Evolutionary conservation across 2,888 invertebrate species (phyloP).

Genomic region (Patella ulyssiponensis): DNA sequence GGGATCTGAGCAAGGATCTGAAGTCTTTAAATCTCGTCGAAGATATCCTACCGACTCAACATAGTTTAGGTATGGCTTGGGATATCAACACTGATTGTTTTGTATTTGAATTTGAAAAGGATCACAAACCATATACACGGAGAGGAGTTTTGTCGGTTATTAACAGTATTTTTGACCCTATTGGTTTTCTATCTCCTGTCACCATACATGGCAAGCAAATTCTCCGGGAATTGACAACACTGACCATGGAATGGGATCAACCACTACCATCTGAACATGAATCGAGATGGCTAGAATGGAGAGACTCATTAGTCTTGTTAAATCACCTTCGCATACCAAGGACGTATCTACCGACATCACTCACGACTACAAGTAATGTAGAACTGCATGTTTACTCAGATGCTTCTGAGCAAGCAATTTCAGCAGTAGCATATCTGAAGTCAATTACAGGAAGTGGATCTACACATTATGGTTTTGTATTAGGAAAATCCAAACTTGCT

Average conservation of each 20-base stretch:
- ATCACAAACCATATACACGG: slow-evolving; percentile 21
- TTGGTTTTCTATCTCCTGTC: slow-evolving; percentile 24
- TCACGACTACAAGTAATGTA: not conserved
- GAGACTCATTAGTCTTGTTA: slow-evolving; percentile 12
- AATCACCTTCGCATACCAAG: slow-evolving; percentile 18
- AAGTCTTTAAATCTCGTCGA: slow-evolving; percentile 15
- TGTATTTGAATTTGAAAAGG: not conserved
- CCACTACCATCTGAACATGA: too few species aligned
- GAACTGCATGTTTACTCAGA: slow-evolving; percentile 35
- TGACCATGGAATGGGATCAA: too few species aligned
- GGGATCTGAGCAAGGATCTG: slow-evolving; percentile 24
- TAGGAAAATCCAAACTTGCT: slow-evolving; percentile 31
- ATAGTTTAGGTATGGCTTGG: slow-evolving; percentile 21
- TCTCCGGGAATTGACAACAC: too few species aligned
- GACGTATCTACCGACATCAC: slow-evolving; percentile 9
- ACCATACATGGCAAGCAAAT: slow-evolving; percentile 19
- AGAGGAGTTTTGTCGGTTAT: slow-evolving; percentile 25
- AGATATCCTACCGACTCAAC: slow-evolving; percentile 7
- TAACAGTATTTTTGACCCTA: slow-evolving; percentile 26
- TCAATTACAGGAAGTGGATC: not conserved
- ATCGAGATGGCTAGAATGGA: too few species aligned
- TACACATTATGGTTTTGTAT: slow-evolving; percentile 14
- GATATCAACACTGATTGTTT: slow-evolving; percentile 8
- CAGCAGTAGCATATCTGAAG: slow-evolving; percentile 25
- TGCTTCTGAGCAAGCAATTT: slow-evolving; percentile 35